These are phyloP conservation scores for Leuciscus idus DNA, from an alignment of 2,113 vertebrate genomes.

Conservation along the genomic window DNA sequence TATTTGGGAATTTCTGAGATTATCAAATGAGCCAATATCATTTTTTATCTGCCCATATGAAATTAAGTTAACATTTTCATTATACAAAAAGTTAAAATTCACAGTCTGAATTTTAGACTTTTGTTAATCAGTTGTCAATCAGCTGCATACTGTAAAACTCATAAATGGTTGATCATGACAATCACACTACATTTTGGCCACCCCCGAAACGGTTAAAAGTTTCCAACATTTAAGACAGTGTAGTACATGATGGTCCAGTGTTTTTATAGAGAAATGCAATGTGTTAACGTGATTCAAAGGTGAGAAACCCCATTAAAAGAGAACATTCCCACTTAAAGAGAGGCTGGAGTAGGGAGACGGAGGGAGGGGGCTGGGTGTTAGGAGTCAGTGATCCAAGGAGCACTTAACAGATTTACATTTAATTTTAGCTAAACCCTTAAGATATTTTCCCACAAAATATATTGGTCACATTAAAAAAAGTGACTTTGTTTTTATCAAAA, in stretches of 20 bases:
- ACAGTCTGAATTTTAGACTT: no score
- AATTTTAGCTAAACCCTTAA: constrained; percentile 79
- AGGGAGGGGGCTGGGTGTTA: constrained; percentile 59
- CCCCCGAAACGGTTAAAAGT: background rate
- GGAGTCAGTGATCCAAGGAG: constrained; percentile 77
- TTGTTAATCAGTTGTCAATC: no score
- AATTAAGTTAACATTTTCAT: no score
- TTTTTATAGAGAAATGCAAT: constrained; percentile 23
- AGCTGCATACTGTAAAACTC: no score
- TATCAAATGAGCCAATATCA: background rate
- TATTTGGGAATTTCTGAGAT: background rate
- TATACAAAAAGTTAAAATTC: no score
- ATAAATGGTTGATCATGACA: no score
- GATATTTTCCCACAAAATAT: constrained; percentile 79
- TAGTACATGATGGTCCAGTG: background rate
- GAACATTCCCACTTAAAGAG: constrained; percentile 39
- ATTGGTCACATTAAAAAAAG: constrained; percentile 77
- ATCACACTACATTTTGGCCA: background rate
- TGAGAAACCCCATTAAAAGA: constrained; percentile 64
- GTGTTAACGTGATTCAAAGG: constrained; percentile 51
- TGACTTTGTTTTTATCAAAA: constrained; percentile 77
- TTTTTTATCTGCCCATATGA: no score
- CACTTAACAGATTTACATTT: constrained; percentile 82
- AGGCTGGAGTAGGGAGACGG: constrained; percentile 18
- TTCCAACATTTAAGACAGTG: background rate